Percentiles rank a stretch among this genome's conserved stretches.
Conservation (phyloP, 2,113 vertebrate species). For the Aleadryas rufinucha region DNA sequence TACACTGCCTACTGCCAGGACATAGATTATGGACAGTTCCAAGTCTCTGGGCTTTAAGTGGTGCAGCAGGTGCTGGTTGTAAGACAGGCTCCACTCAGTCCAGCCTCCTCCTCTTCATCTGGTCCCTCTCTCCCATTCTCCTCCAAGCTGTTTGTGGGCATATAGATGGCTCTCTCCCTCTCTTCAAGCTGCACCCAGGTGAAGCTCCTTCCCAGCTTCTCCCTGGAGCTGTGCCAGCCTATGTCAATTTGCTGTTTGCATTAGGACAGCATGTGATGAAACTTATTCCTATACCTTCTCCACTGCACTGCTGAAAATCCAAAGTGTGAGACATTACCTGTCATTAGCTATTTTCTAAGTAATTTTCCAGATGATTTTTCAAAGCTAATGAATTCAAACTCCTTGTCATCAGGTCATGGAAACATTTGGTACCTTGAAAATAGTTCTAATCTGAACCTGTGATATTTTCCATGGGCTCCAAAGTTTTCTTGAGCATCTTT, state of each 20-base stretch:
- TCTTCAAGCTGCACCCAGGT: background rate
- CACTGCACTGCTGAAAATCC: background rate
- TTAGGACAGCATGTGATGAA: background rate
- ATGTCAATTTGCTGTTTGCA: background rate
- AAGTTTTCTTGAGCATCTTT: background rate
- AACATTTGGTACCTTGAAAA: background rate
- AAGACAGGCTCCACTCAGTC: background rate
- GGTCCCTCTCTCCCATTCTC: background rate
- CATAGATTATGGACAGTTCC: background rate
- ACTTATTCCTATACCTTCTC: background rate
- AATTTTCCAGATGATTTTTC: background rate
- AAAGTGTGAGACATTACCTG: background rate
- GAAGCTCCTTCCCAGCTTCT: background rate
- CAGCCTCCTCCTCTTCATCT: background rate
- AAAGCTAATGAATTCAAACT: background rate
- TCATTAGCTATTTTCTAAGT: background rate
- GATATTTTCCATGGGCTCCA: background rate
- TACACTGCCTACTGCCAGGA: fast-evolving
- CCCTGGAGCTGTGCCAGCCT: background rate
- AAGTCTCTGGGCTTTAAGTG: background rate
- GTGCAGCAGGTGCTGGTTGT: background rate
- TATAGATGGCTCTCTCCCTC: background rate
- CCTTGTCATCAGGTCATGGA: background rate
- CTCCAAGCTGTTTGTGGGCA: background rate
- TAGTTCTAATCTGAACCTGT: background rate